Percentiles rank a stretch among this genome's conserved stretches.
These are phyloP conservation scores for Zosterops hypoxanthus DNA, from an alignment of 2,113 vertebrate genomes.

Conservation along the genomic window DNA sequence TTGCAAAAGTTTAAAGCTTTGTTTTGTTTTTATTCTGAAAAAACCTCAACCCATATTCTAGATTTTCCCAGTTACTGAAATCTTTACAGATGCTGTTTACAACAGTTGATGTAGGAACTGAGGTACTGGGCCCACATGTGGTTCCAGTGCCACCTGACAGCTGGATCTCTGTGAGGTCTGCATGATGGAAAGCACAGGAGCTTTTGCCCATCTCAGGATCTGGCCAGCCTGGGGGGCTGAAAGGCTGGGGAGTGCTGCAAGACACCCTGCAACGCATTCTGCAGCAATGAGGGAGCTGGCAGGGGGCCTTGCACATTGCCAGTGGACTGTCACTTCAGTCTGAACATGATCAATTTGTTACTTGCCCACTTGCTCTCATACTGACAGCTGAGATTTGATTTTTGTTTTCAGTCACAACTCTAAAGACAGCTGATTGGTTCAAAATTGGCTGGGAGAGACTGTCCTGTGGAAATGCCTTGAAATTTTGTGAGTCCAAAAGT, in stretches of 20 bases:
- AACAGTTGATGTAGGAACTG: not conserved
- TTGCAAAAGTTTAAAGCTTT: not conserved
- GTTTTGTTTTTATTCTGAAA: not conserved
- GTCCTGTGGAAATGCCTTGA: not conserved
- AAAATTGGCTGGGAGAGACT: not conserved
- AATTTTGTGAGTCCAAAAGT: conserved; percentile 29
- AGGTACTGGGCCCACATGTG: not conserved
- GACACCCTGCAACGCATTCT: not conserved
- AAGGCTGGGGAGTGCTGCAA: accelerated
- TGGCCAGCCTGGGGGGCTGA: not conserved
- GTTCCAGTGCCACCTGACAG: not conserved
- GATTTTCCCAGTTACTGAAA: not conserved
- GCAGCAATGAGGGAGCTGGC: not conserved
- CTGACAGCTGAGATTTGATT: not conserved
- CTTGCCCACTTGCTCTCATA: not conserved
- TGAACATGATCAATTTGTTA: not conserved
- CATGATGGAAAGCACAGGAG: not conserved
- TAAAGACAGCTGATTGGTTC: not conserved
- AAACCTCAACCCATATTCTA: accelerated
- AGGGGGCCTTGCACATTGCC: not conserved
- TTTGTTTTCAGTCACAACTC: not conserved
- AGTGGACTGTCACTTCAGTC: not conserved
- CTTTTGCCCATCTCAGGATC: not conserved
- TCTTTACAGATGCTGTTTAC: not conserved
- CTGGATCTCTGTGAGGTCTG: not conserved